Evolutionary conservation across 37 sponge, comb jelly and placozoan species (phyloP).

Genomic region (Aphrocallistes beatrix): DNA sequence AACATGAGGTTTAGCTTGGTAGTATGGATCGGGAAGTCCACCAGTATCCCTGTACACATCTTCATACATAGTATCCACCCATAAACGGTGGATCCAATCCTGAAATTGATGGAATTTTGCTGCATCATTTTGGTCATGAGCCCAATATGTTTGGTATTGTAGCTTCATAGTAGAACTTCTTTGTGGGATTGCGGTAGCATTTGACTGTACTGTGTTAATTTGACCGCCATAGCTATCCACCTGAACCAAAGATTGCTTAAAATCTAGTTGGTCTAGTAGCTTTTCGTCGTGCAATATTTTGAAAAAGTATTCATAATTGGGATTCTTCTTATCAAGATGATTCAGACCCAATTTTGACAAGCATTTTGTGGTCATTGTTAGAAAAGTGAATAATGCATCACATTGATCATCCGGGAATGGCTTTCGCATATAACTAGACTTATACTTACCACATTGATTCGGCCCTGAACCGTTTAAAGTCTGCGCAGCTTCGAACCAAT

Average conservation of each 20-base stretch:
- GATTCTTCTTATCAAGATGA: neutral
- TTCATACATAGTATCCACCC: neutral
- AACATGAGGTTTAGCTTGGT: neutral
- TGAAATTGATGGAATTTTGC: neutral
- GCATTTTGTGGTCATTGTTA: neutral
- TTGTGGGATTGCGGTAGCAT: neutral
- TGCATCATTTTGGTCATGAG: neutral
- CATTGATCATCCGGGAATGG: constrained; percentile 5
- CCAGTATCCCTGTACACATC: neutral
- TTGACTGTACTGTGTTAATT: neutral
- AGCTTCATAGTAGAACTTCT: neutral
- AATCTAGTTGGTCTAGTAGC: neutral
- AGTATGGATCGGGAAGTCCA: neutral
- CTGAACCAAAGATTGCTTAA: neutral
- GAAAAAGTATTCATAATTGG: neutral
- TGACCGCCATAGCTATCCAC: neutral
- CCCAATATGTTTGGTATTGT: neutral
- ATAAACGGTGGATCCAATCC: neutral
- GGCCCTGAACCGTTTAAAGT: neutral
- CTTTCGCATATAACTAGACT: neutral
- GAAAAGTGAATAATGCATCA: neutral
- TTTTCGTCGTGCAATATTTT: neutral
- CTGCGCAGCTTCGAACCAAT: neutral
- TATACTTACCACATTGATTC: constrained; percentile 1
- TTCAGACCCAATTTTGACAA: neutral